Base-by-base conservation (phyloP, 1,140 invertebrate species). In the Bombus affinis region DNA sequence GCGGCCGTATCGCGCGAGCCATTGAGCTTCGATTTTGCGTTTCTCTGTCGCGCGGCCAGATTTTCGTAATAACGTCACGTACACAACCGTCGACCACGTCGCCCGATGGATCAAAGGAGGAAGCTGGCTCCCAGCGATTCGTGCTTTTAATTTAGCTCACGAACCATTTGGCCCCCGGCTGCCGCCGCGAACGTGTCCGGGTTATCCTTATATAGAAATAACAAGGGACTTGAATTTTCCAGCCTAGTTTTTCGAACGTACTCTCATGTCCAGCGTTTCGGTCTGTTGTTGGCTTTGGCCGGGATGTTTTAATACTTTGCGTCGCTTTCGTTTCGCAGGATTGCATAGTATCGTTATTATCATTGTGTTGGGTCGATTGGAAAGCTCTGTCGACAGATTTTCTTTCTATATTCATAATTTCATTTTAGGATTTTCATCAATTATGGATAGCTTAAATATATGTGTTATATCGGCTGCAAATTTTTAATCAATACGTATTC, bases 61-160 rank as follows among this genome's bases (percentile, higher is more conserved):
- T 88, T 92, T 93, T 94, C 90, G 91, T 93, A 94, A 93, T 94
- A 93, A 93, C 91, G 93, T 93, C 93, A 94, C 93, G 93, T 94
- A 93, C 90, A 89, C 79, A 71, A 71, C 75, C 80, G 65, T 75
- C 78, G 88, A 18, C 91, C 77, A 88, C 88, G 87, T 86, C 89
- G 88, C 88, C 87, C 90, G 90, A 91, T 91, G 91, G 93, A 94
- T 94, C 93, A 93, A 92, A 93, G 91, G 83, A 92, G 92, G 91
- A 92, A 86, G 85, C 83, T 82, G 73, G 65, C 77, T 86, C 79
- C 80, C 86, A 88, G 92, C 92, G 89, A 92, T 93, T 93, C 91
- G 93, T 94, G 92, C 92, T 94, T 94, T 93, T 93, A 93, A 94
- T 93, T 94, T 94, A 93, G 88, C 92, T 94, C 93, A 92, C 91